These are phyloP conservation scores for Corythaeola cristata DNA, from an alignment of 2,113 vertebrate genomes.

Conservation along the genomic window DNA sequence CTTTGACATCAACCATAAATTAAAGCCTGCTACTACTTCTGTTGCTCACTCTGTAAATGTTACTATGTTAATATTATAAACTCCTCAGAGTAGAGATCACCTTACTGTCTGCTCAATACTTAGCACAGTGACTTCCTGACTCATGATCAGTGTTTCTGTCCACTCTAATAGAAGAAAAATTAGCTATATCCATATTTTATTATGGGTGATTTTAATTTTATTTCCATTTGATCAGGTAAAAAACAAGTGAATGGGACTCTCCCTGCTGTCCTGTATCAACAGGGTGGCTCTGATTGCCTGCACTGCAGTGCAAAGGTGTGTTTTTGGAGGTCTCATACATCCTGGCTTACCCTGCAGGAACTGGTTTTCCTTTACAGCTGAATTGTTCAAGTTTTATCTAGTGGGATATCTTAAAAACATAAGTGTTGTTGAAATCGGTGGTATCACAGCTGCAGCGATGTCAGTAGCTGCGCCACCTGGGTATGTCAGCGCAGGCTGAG, in stretches of 20 bases:
- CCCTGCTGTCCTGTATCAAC: background rate
- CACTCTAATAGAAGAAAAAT: background rate
- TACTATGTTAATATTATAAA: background rate
- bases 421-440: background rate
- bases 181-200: background rate
- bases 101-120: background rate
- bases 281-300: background rate
- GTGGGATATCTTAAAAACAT: background rate
- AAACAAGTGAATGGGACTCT: background rate
- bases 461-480: accelerated
- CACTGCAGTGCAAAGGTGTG: accelerated
- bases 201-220: background rate
- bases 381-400: background rate
- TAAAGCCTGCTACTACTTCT: background rate
- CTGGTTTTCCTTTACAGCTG: background rate
- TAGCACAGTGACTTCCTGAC: background rate
- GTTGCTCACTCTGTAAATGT: background rate
- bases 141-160: background rate
- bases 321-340: background rate
- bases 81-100: background rate
- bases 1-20: background rate
- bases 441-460: background rate
- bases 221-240: background rate
- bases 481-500: background rate
- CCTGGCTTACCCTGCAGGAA: background rate